Evolutionary conservation across 1,140 invertebrate genomes (phyloP).

Genomic region (Berghia stephanieae): DNA sequence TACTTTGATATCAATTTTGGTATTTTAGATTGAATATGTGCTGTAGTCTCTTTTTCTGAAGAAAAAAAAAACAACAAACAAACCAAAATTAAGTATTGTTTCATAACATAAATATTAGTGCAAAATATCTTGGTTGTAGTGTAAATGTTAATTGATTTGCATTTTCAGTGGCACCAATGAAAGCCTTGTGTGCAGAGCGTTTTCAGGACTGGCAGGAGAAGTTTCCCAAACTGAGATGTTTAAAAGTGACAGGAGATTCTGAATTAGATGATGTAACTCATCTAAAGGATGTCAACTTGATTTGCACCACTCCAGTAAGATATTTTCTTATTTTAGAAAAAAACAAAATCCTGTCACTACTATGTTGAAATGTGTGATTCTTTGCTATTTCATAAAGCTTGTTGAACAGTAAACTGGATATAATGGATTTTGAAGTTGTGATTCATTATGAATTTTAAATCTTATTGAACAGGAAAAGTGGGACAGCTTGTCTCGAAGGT

Average conservation of each 20-base stretch:
- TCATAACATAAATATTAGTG: neutral
- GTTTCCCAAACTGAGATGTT: slow-evolving; percentile 75
- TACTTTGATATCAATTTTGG: too few relatives aligned
- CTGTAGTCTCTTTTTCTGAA: too few relatives aligned
- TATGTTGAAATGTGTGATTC: too few relatives aligned
- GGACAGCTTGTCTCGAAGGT: slow-evolving; percentile 80
- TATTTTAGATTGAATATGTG: too few relatives aligned
- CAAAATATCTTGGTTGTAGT: neutral
- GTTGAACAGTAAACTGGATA: too few relatives aligned
- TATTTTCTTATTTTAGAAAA: too few relatives aligned
- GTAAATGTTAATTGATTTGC: too few relatives aligned
- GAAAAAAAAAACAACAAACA: too few relatives aligned
- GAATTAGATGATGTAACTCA: slow-evolving; percentile 73
- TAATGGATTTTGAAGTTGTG: too few relatives aligned
- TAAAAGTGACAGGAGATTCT: slow-evolving; percentile 81
- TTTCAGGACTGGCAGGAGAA: slow-evolving; percentile 78
- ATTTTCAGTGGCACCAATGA: slow-evolving; percentile 80
- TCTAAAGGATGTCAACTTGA: slow-evolving; percentile 70
- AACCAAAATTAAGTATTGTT: neutral
- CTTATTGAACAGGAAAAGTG: slow-evolving; percentile 75
- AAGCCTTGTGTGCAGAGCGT: slow-evolving; percentile 80
- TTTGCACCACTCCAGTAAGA: slow-evolving; percentile 79
- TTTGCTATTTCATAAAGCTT: too few relatives aligned
- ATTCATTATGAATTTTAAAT: neutral
- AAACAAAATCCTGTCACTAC: too few relatives aligned